Evolutionary conservation across 2,888 invertebrate species (phyloP).

Genomic region (Drosophila kambysellisi): DNA sequence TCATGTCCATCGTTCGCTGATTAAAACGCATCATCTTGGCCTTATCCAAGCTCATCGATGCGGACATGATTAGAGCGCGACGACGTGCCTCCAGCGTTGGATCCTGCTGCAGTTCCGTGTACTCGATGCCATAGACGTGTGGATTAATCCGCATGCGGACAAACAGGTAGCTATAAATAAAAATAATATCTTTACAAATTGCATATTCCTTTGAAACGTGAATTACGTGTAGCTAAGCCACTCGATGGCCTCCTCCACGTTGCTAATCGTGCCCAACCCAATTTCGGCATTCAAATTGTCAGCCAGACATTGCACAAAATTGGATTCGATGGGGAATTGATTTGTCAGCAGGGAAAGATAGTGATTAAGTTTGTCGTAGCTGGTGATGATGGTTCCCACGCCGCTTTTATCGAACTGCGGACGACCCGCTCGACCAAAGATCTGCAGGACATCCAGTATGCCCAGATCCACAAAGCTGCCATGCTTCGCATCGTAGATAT

Average conservation of each 20-base stretch:
- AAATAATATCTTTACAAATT: not conserved
- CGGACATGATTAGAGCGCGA: conserved; percentile 90
- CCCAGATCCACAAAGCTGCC: conserved; percentile 97
- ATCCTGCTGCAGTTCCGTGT: conserved; percentile 89
- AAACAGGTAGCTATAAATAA: conserved; percentile 88
- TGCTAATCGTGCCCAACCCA: conserved; percentile 97
- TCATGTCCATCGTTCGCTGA: conserved; percentile 92
- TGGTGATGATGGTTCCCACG: conserved; percentile 97
- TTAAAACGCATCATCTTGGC: conserved; percentile 98
- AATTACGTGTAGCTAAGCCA: conserved; percentile 96
- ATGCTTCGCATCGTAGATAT: conserved; percentile 98
- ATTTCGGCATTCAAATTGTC: conserved; percentile 99
- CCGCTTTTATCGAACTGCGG: conserved; percentile 98
- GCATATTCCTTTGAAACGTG: fast-evolving
- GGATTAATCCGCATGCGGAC: conserved; percentile 98
- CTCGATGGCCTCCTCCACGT: conserved; percentile 97
- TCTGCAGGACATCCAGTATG: conserved; percentile 98
- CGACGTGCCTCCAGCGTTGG: conserved; percentile 92
- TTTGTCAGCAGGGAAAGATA: conserved; percentile 97
- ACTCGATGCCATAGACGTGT: conserved; percentile 89
- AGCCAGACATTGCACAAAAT: conserved; percentile 95
- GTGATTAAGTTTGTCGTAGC: conserved; percentile 95
- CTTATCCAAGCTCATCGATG: conserved; percentile 94
- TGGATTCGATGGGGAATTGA: conserved; percentile 99
- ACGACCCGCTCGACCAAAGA: conserved; percentile 98